A percentile compares a stretch with the other conserved stretches of the same genome.
Evolutionary conservation across 2,113 vertebrate species (phyloP).

Genomic region (Tetrax tetrax): DNA sequence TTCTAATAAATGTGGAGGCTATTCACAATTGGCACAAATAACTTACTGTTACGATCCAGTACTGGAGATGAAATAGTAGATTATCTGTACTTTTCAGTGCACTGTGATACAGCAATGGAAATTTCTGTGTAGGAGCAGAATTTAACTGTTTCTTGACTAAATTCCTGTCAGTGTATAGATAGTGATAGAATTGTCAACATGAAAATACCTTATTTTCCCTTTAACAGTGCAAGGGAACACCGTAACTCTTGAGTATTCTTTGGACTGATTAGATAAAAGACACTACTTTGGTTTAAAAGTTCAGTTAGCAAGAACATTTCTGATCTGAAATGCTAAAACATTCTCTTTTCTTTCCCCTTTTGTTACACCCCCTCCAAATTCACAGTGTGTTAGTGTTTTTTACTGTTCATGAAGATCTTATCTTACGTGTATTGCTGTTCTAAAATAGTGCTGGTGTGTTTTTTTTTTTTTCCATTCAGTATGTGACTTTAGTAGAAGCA

Average conservation of each 20-base stretch:
- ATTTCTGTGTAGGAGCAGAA: constrained; percentile 7
- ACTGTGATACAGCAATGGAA: not conserved
- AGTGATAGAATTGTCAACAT: not conserved
- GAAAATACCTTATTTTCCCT: not conserved
- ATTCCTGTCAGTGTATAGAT: not conserved
- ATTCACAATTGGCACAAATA: constrained; percentile 20
- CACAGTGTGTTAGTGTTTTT: not conserved
- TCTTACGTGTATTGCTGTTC: not conserved
- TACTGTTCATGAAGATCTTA: constrained; percentile 5
- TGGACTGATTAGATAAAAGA: not conserved
- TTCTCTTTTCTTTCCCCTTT: not conserved
- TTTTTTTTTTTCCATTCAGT: not conserved
- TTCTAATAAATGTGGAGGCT: not conserved
- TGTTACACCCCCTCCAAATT: not conserved
- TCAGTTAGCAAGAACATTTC: not conserved
- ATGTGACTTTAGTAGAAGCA: constrained; percentile 6
- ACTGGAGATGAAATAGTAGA: not conserved
- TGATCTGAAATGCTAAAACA: not conserved
- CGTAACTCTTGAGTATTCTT: not conserved
- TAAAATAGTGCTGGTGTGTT: not conserved
- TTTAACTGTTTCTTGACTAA: not conserved
- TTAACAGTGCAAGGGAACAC: not conserved
- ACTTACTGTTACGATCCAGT: not conserved
- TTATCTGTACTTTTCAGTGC: not conserved
- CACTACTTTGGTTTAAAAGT: not conserved